Conservation (phyloP, 2,888 invertebrate species). For the Xylota segnis region DNA sequence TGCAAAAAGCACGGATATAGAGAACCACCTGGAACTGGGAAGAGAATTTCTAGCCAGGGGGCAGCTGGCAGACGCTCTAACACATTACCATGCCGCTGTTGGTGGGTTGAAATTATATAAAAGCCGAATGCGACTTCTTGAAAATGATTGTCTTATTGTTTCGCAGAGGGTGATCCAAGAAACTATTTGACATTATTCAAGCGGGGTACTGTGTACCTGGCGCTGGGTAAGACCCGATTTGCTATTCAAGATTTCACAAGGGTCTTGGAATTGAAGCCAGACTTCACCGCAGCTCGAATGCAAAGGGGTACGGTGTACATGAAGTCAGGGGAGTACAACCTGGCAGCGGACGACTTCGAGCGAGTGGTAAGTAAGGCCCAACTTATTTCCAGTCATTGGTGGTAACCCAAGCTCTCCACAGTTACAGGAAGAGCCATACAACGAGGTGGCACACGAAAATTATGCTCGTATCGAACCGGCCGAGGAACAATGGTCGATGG, state of each 20-base stretch:
- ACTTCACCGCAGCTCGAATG: slow-evolving; percentile 94
- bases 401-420: slow-evolving; percentile 80
- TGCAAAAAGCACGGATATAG: slow-evolving; percentile 90
- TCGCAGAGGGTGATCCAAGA: slow-evolving; percentile 94
- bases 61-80: slow-evolving; percentile 97
- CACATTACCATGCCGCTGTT: slow-evolving; percentile 99
- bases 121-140: neutral
- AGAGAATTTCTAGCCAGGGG: slow-evolving; percentile 96
- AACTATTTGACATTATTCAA: slow-evolving; percentile 98
- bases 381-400: neutral
- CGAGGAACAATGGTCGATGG: slow-evolving; percentile 87
- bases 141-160: slow-evolving; percentile 23
- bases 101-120: slow-evolving; percentile 86
- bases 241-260: slow-evolving; percentile 97
- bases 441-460: slow-evolving; percentile 90
- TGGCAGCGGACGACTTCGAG: slow-evolving; percentile 93
- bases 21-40: slow-evolving; percentile 97
- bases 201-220: slow-evolving; percentile 97
- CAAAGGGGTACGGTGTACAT: slow-evolving; percentile 95
- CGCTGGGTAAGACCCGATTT: slow-evolving; percentile 97
- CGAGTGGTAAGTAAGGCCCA: slow-evolving; percentile 90
- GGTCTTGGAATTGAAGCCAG: slow-evolving; percentile 96
- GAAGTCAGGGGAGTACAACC: slow-evolving; percentile 93
- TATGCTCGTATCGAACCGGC: slow-evolving; percentile 88
- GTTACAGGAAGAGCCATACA: slow-evolving; percentile 90